These are phyloP conservation scores for Ridgeia piscesae DNA, from an alignment of 1,140 invertebrate species.

Conservation along the genomic window DNA sequence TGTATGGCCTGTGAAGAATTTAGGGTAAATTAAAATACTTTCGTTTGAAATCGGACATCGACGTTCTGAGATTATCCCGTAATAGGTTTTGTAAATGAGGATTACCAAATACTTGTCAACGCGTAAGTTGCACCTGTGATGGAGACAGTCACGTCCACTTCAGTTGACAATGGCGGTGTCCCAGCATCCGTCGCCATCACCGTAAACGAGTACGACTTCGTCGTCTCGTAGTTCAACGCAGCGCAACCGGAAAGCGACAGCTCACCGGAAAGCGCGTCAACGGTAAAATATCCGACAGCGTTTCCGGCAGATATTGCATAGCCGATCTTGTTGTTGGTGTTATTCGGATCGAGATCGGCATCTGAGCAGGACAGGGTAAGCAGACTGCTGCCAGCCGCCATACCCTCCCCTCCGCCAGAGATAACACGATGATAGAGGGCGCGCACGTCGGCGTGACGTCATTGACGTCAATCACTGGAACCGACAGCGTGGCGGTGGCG, in stretches of 20 bases:
- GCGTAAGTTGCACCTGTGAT: constrained; percentile 26
- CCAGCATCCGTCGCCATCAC: constrained; percentile 32
- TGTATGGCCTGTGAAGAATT: no score
- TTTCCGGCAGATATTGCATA: constrained; percentile 26
- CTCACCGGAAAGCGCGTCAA: background rate
- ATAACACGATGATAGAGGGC: constrained; percentile 32
- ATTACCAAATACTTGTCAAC: no score
- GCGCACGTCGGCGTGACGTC: constrained; percentile 40
- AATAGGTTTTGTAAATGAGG: no score
- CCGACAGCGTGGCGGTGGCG: constrained; percentile 20
- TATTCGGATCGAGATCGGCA: constrained; percentile 28
- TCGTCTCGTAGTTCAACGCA: constrained; percentile 40
- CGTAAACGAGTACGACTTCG: constrained; percentile 33
- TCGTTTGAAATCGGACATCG: constrained; percentile 6
- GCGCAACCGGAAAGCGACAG: constrained; percentile 19
- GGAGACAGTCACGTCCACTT: constrained; percentile 27
- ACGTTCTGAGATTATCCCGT: no score
- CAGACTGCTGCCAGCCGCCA: constrained; percentile 11
- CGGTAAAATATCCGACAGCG: background rate
- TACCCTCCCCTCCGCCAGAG: constrained; percentile 37
- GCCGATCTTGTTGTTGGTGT: constrained; percentile 33
- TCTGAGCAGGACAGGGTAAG: constrained; percentile 35
- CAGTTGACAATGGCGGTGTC: constrained; percentile 23
- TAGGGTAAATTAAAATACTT: background rate
- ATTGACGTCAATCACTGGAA: constrained; percentile 44